Conservation (phyloP, 2,888 invertebrate species). For the Linnaemya tessellans region DNA sequence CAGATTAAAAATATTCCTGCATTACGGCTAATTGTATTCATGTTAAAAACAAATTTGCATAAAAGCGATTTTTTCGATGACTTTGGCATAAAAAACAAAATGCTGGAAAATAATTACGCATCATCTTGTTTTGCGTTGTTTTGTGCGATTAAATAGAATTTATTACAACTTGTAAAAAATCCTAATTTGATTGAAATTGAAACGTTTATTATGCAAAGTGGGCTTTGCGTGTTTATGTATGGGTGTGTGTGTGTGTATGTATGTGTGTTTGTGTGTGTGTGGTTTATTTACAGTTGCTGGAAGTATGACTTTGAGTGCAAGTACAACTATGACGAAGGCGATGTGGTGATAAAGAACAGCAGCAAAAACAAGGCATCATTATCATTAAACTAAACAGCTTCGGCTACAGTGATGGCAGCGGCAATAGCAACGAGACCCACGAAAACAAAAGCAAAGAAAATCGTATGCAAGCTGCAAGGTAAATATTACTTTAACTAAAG, state of each 20-base stretch:
- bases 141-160: slow-evolving; percentile 52
- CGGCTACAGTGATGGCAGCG: slow-evolving; percentile 49
- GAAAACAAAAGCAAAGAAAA: not conserved
- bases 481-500: slow-evolving; percentile 51
- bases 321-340: slow-evolving; percentile 40
- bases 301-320: slow-evolving; percentile 6
- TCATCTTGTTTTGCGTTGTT: slow-evolving; percentile 35
- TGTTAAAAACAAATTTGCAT: slow-evolving; percentile 43
- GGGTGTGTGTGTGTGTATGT: too few species aligned
- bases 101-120: slow-evolving; percentile 49
- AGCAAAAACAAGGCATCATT: slow-evolving; percentile 57
- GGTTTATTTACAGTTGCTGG: slow-evolving; percentile 29
- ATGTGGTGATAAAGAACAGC: slow-evolving; percentile 46
- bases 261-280: slow-evolving; percentile 9
- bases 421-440: slow-evolving; percentile 17
- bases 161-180: slow-evolving; percentile 64
- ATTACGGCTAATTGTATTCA: slow-evolving; percentile 28
- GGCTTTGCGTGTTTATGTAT: not conserved
- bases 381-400: slow-evolving; percentile 62
- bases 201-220: slow-evolving; percentile 68
- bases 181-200: slow-evolving; percentile 72
- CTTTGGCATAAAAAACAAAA: slow-evolving; percentile 21
- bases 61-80: slow-evolving; percentile 14
- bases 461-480: slow-evolving; percentile 42
- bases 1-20: not conserved